Conservation (phyloP, 92 coral and sea anemone species). For the Muricea muricata region DNA sequence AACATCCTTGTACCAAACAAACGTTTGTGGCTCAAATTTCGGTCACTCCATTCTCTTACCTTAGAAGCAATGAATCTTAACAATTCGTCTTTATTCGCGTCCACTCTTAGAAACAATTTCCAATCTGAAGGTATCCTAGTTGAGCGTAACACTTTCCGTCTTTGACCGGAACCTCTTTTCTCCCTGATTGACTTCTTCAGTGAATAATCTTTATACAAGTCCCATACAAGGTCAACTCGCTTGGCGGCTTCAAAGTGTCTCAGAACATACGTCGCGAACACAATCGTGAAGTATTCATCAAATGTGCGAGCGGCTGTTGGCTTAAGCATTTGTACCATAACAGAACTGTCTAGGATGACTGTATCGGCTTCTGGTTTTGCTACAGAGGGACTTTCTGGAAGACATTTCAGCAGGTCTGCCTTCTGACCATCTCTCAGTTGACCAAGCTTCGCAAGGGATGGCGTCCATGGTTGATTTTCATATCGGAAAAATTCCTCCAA, state of each 20-base stretch:
- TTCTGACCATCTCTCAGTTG: slow-evolving; percentile 58
- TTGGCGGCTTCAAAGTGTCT: slow-evolving; percentile 64
- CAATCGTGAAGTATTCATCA: slow-evolving; percentile 64
- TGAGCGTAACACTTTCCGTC: slow-evolving; percentile 63
- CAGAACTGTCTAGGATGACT: slow-evolving; percentile 65
- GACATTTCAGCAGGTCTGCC: slow-evolving; percentile 62
- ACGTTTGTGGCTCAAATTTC: too few relatives aligned
- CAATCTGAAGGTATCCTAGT: slow-evolving; percentile 65
- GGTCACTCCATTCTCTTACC: not conserved
- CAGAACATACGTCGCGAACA: slow-evolving; percentile 59
- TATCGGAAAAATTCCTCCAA: slow-evolving; percentile 63
- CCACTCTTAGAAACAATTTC: slow-evolving; percentile 72
- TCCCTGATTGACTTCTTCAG: slow-evolving; percentile 70
- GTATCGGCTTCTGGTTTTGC: slow-evolving; percentile 20
- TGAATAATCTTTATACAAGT: slow-evolving; percentile 62
- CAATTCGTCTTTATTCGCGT: slow-evolving; percentile 44
- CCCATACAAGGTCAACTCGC: slow-evolving; percentile 70
- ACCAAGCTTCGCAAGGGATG: slow-evolving; percentile 62
- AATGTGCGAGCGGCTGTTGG: slow-evolving; percentile 62
- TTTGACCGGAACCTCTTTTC: slow-evolving; percentile 73
- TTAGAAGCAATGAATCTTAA: not conserved
- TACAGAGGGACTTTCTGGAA: not conserved
- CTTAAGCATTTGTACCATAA: slow-evolving; percentile 53
- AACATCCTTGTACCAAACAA: too few relatives aligned
- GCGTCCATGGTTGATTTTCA: slow-evolving; percentile 68